Evolutionary conservation across 92 coral and sea anemone species (phyloP).

Genomic region (Epizoanthus scotinus): DNA sequence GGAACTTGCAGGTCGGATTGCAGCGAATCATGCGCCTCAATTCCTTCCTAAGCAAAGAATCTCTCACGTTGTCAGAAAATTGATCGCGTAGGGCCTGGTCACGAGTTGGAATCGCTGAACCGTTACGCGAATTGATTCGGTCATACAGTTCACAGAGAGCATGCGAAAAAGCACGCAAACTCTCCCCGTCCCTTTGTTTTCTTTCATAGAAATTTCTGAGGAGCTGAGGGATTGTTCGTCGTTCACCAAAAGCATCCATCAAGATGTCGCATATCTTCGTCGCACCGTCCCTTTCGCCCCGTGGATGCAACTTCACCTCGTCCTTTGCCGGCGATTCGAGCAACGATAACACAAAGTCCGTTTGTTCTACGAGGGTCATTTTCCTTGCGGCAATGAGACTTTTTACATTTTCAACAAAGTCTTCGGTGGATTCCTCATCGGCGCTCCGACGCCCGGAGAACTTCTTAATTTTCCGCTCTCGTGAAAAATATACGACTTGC

Average conservation of each 20-base stretch:
- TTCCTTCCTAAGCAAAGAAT: constrained; percentile 44
- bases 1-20: constrained; percentile 11
- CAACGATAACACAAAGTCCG: constrained; percentile 24
- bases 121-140: neutral
- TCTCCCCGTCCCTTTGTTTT: constrained; percentile 38
- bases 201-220: constrained; percentile 37
- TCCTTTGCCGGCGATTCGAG: constrained; percentile 43
- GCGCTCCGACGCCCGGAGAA: neutral
- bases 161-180: constrained; percentile 32
- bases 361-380: constrained; percentile 10
- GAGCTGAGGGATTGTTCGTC: constrained; percentile 34
- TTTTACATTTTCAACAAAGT: constrained; percentile 36
- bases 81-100: constrained; percentile 53
- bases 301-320: constrained; percentile 35
- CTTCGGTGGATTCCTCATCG: constrained; percentile 14
- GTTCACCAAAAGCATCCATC: constrained; percentile 43
- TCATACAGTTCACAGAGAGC: constrained; percentile 25
- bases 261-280: constrained; percentile 25
- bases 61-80: constrained; percentile 56
- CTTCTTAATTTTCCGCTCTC: constrained; percentile 1
- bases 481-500: neutral
- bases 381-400: constrained; percentile 24
- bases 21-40: constrained; percentile 30
- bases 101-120: neutral
- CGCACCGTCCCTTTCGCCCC: neutral